Percentiles rank a stretch among this genome's conserved stretches.
Conservation (phyloP, 2,797 vertebrate genomes). For the Todus mexicanus region DNA sequence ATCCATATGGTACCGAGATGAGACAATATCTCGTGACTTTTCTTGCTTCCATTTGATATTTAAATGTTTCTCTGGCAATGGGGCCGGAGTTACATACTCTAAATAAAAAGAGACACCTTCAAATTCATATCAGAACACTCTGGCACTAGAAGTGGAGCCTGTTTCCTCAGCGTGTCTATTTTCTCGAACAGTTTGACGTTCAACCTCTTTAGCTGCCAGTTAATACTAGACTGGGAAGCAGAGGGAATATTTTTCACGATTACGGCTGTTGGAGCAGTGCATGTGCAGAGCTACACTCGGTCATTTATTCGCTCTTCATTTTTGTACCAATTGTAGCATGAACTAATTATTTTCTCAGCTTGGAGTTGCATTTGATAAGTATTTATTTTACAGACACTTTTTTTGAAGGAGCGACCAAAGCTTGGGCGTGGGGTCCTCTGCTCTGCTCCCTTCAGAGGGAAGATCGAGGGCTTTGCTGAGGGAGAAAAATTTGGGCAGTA, state of each 20-base stretch:
- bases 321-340: conserved; percentile 29
- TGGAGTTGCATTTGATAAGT: conserved; percentile 13
- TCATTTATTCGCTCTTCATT: conserved; percentile 42
- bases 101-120: neutral
- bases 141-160: neutral
- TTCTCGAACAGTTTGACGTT: neutral
- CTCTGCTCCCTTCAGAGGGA: neutral
- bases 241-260: neutral
- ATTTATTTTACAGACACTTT: conserved; percentile 19
- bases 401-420: conserved; percentile 5
- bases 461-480: neutral
- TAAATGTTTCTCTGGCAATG: neutral
- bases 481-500: neutral
- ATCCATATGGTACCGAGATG: neutral
- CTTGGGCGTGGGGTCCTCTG: neutral
- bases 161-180: neutral
- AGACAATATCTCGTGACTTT: neutral
- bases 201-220: neutral
- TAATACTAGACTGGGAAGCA: neutral
- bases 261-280: neutral
- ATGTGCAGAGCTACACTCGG: neutral
- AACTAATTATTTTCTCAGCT: conserved; percentile 64
- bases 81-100: neutral
- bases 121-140: neutral
- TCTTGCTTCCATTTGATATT: neutral